Base-by-base conservation (phyloP, 2,113 vertebrate species). In the Callopanchax toddi region DNA sequence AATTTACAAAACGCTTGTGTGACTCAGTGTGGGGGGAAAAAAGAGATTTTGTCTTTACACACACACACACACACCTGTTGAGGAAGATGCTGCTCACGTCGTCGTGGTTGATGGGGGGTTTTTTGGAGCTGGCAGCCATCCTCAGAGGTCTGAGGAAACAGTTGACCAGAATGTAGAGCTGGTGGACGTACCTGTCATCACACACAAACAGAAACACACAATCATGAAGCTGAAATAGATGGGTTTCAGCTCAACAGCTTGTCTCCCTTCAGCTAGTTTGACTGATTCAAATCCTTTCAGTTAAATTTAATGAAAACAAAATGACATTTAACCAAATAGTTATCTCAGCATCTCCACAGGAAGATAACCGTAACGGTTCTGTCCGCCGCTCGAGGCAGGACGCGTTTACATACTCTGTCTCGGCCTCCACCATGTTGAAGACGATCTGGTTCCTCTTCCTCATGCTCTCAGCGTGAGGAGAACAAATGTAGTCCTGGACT, bases 381-480 rank as follows among this genome's bases (percentile, higher is more conserved):
- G 26, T 51, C 48, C 25, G n/a, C 44, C 48, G 20, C 60, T 67
- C 34, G 0, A 36, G 61, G 39, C 45, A 49, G 42, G 42, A 54
- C 37, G 20, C 12, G 53, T 80, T 50, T 50, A 77, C 87, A 49
- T 95, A 99, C 87, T 99, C 97, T 0, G 97, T 93, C 89, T 99
- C 97, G 0, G 97, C 97, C 79, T 99, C 97, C 55, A 99, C 96
- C 97, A 99, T 99, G 86, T 96, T 95, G 90, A 99, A 99, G 87
- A 99, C 97, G 4, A 99, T 98, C 89, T 98, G 97, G 84, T 99
- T 99, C 76, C 97, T 93, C 85, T 99, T 99, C 77, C 97, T 94
- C 97, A 99, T 99, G 79, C 96, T 99, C 85, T 99, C 97, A 8
- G 97, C 97, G 10, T 99, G 97, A n/a, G 97, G 97, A 45, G 97